Base-by-base conservation (phyloP, 2,797 vertebrate genomes). In the Fundulus diaphanus region DNA sequence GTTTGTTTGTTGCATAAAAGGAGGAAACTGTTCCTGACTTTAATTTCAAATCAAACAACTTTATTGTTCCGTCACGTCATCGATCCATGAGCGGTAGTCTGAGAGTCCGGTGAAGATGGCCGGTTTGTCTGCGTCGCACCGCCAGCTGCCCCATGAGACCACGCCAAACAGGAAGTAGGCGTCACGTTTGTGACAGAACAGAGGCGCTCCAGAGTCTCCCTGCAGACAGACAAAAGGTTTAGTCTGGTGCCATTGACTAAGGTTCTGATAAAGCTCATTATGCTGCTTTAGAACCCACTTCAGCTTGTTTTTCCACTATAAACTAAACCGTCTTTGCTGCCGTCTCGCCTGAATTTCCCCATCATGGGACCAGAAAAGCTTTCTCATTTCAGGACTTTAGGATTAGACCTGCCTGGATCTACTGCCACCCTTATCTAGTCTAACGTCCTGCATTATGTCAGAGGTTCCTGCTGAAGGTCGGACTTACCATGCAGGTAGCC, bases 151-250 rank as follows among this genome's bases (percentile, higher is more conserved):
- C 90, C 93, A 91, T 3, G 93, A 87, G 24, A 89, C 56, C 73
- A 95, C 13, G 0, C 94, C 95, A 59, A 94, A 93, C 70, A 95
- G 89, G 87, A 92, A 92, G 88, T 92, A 95, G 52, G 68, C 7
- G 0, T 80, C 78, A 3, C 37, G 80, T 49, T 90, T 93, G 15
- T 66, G 84, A 73, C 94, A 95, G 52, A 94, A 37, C 57, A 95
- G 87, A 1, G 94, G 93, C 3, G 92, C 93, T 0, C 93, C 93
- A 0, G 87, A 40, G 29, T 95, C 93, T 0, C 93, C 93, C 94
- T 95, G 85, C 18, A 49, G 33, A 73, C 2, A 72, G 1, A 72
- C 29, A 6, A 51, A 24, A 24, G 49, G 49, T 51, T 22, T 51
- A 12, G 2, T 44, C 12, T 44, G 42, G 12, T 44, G 42, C 7